These are phyloP conservation scores for Acyrthosiphon pisum DNA, from an alignment of 1,140 invertebrate species.

Conservation along the genomic window DNA sequence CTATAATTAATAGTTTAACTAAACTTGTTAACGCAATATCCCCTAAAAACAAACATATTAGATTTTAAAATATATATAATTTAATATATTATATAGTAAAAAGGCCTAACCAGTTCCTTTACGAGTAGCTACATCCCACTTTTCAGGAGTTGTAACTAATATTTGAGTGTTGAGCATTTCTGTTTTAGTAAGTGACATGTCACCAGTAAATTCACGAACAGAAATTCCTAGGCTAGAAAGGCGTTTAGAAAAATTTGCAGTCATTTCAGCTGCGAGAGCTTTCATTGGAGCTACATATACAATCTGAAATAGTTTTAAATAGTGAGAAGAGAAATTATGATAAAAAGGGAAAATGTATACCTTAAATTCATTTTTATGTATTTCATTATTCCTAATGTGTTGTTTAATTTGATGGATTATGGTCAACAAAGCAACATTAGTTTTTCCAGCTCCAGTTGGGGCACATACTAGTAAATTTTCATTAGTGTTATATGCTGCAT, in stretches of 20 bases:
- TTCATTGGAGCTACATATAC: slow-evolving; percentile 99
- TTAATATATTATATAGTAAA: neutral
- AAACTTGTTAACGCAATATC: slow-evolving; percentile 90
- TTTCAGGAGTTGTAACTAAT: slow-evolving; percentile 98
- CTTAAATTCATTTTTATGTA: slow-evolving; percentile 94
- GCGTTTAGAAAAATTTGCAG: slow-evolving; percentile 87
- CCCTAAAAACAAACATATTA: slow-evolving; percentile 66
- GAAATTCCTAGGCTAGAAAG: slow-evolving; percentile 77
- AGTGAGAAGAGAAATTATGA: neutral
- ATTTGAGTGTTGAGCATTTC: slow-evolving; percentile 97
- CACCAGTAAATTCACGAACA: slow-evolving; percentile 95
- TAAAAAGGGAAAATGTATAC: slow-evolving; percentile 64
- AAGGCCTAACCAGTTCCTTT: slow-evolving; percentile 75
- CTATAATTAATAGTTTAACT: slow-evolving; percentile 95
- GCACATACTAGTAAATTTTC: slow-evolving; percentile 97
- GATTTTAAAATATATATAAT: neutral
- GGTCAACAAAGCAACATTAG: slow-evolving; percentile 95
- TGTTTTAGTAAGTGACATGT: slow-evolving; percentile 95
- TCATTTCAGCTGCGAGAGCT: slow-evolving; percentile 98
- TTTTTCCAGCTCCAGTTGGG: slow-evolving; percentile 96
- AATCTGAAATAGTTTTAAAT: slow-evolving; percentile 69
- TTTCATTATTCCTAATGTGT: slow-evolving; percentile 79
- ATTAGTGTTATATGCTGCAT: slow-evolving; percentile 94
- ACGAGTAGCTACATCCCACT: slow-evolving; percentile 98
- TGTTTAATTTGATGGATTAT: slow-evolving; percentile 89